Percentiles rank a stretch among this genome's conserved stretches.
Conservation (phyloP, 1,140 invertebrate species). For the Brachionus rotundiformis region DNA sequence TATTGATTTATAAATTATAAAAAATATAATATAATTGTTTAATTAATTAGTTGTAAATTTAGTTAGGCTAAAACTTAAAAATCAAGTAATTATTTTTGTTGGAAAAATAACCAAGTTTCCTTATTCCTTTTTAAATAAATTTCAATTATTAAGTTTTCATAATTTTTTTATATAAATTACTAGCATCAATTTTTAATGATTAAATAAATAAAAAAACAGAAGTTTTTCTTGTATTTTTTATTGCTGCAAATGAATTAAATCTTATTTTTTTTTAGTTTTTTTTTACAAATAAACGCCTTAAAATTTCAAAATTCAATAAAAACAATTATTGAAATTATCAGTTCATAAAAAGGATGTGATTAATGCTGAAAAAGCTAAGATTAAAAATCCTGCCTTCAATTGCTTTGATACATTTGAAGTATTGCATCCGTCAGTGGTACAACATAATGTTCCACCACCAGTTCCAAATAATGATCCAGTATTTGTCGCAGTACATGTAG, state of each 20-base stretch:
- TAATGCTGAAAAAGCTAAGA: background rate
- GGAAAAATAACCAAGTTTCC: too few relatives aligned
- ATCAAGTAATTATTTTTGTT: too few relatives aligned
- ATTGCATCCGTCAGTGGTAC: background rate
- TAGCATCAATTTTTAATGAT: too few relatives aligned
- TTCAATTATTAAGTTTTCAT: too few relatives aligned
- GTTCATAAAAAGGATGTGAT: background rate
- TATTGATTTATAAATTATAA: background rate
- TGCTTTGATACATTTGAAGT: background rate
- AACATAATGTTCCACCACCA: background rate
- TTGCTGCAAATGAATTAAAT: too few relatives aligned
- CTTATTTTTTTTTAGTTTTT: too few relatives aligned
- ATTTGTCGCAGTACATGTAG: background rate
- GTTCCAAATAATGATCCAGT: background rate
- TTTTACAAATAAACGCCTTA: too few relatives aligned
- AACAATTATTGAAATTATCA: background rate
- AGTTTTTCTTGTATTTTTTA: too few relatives aligned
- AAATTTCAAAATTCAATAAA: background rate
- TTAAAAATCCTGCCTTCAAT: background rate
- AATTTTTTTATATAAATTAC: too few relatives aligned
- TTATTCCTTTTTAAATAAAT: too few relatives aligned
- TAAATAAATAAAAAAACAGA: too few relatives aligned
- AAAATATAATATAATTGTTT: slow-evolving; percentile 12
- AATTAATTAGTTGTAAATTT: background rate
- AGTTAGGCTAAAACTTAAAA: too few relatives aligned